Percentiles rank a stretch among this genome's conserved stretches.
These are phyloP conservation scores for Papilio polytes DNA, from an alignment of 1,140 invertebrate species.

Conservation along the genomic window DNA sequence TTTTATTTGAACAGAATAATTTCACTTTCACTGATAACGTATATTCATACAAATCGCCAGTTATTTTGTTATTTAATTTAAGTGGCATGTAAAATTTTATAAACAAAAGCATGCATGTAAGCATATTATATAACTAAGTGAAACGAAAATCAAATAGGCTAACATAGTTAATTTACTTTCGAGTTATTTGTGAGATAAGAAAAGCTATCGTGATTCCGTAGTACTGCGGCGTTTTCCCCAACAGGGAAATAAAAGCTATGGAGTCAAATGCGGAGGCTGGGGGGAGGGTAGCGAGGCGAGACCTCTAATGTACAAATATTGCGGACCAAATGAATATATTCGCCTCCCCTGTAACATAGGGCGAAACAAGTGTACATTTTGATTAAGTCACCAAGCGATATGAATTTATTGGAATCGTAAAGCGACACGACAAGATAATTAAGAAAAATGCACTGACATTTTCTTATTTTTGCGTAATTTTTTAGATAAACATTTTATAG, in stretches of 20 bases:
- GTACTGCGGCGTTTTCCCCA: slow-evolving; percentile 50
- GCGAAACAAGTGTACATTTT: slow-evolving; percentile 72
- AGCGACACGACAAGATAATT: slow-evolving; percentile 48
- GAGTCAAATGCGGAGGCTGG: slow-evolving; percentile 63
- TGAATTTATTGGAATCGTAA: slow-evolving; percentile 69
- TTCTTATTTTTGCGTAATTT: not conserved
- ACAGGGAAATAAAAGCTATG: slow-evolving; percentile 54
- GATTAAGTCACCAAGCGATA: slow-evolving; percentile 72
- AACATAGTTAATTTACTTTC: not conserved
- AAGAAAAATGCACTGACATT: slow-evolving; percentile 26
- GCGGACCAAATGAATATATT: slow-evolving; percentile 82
- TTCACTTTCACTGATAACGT: too few species aligned
- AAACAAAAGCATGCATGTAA: not conserved
- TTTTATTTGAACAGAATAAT: too few species aligned
- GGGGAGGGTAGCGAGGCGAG: slow-evolving; percentile 74
- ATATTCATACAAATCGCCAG: too few species aligned
- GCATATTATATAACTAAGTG: too few species aligned
- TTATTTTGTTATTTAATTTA: not conserved
- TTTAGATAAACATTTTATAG: too few species aligned
- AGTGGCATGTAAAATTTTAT: not conserved
- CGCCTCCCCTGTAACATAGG: slow-evolving; percentile 52
- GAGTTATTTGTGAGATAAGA: not conserved
- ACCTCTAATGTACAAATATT: slow-evolving; percentile 84
- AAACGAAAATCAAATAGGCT: not conserved
- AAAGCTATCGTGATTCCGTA: slow-evolving; percentile 39